Evolutionary conservation across 2,888 invertebrate genomes (phyloP), one percentile per base, ranked within the genome.

Genomic region (Tuberolachnus salignus): DNA sequence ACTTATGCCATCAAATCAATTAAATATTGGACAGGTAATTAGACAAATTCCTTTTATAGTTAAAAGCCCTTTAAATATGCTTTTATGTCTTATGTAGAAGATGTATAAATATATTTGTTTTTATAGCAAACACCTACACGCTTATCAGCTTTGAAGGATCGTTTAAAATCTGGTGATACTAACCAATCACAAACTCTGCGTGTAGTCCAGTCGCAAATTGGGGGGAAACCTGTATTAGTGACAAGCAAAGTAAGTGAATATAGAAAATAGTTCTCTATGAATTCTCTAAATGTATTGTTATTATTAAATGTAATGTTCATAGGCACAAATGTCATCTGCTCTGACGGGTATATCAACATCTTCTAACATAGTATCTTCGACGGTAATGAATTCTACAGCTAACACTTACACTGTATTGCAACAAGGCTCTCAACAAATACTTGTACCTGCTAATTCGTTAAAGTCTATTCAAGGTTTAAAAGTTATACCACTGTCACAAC

Each of bases 391-490:
- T 19, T 74, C 81, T 11, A 81, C 82, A 8, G 81, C 82, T 23
- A 82, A 82, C 3, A 82, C 83, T 4, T 81, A 83, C 26, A 83
- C 84, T 3, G 82, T 84, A 9, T 80, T 84, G 46, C 84, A 84
- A 69, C 85, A 84, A 81, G 83, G 83, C 3, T 82, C 83, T n/a
- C 88, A 88, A 82, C 90, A 90, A 84, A 88, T 90, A 82, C 85
- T 90, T 80, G 85, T 90, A 78, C 89, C 90, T n/a, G 88, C 89
- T 11, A 88, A 88, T 51, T 88, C 90, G 84, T 87, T 90, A 21
- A 90, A 90, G 84, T 87, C 89, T 13, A 84, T 90, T 81, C 89
- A 90, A 85, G 89, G 88, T 13, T 87, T 90, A 80, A 90, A 90
- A 85, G 89, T 90, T 78, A 89, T 90, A 81, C 89, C 89, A 1